Base-by-base conservation (phyloP, 2,888 invertebrate genomes). In the Augiades crinisus region DNA sequence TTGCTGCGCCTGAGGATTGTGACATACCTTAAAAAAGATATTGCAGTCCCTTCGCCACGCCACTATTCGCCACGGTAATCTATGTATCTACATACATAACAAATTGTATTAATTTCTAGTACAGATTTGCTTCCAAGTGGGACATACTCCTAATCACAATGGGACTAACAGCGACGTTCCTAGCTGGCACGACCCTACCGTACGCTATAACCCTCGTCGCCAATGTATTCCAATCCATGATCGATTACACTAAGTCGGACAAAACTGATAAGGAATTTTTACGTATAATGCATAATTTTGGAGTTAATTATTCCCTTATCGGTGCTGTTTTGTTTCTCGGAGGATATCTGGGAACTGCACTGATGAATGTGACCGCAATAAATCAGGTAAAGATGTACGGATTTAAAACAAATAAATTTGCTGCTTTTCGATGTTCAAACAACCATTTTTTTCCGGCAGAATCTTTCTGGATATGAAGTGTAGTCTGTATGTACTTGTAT, bases 311-410 rank as follows among this genome's bases (percentile, higher is more conserved):
- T 70, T 80, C 89, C 0, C 68, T 90, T 13, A 86, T 95, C 30
- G 95, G 94, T 12, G 62, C 82, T 0, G 68, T 90, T 0, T 90
- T 93, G 73, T 74, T 94, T 7, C 50, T 91, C 0, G 67, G 92
- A 85, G 68, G 68, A 10, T 95, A 94, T 67, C 55, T 93, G 17
- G 92, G 93, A 2, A 88, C 93, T 2, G 90, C 92, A 5, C 61
- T 91, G 2, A 93, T 94, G 70, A 94, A 94, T 74, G 91, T 92
- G 55, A 89, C 92, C 0, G 93, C 94, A 3, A 91, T 93, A 57
- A 91, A 91, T 65, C 94, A 94, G 83, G 93, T 92, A 69, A n/a
- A n/a, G n/a, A n/a, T n/a, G n/a, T n/a, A n/a, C n/a, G n/a, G n/a
- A n/a, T n/a, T n/a, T n/a, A n/a, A n/a, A n/a, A n/a, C n/a, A n/a